Percentiles rank a stretch among this genome's conserved stretches.
phyloP scores from a whole-genome alignment of 2,888 invertebrate genomes.

The Glaucopsyche alexis region DNA sequence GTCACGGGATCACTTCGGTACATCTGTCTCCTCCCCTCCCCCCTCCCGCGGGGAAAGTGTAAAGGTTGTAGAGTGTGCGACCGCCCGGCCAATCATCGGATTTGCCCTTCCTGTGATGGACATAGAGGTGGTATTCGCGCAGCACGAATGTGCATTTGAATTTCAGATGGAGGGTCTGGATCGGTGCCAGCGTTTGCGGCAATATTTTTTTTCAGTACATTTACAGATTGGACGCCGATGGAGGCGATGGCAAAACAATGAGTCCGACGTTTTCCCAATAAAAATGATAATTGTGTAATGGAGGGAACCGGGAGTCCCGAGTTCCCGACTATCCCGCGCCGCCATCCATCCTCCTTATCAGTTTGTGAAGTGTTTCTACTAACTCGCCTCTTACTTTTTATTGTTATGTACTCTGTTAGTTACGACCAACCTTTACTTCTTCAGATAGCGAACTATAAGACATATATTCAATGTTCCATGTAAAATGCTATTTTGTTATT shows the following conservation, averaged over 20 bases:
- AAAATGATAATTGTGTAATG: slow-evolving; percentile 33
- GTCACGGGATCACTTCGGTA: not conserved
- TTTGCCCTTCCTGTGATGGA: not conserved
- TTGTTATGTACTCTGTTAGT: not conserved
- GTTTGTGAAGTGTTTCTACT: slow-evolving; percentile 15
- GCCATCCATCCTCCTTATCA: not conserved
- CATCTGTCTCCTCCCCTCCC: not conserved
- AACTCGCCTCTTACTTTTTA: not conserved
- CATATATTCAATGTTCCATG: too few relatives aligned
- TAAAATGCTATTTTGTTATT: too few relatives aligned
- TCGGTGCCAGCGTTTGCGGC: slow-evolving; percentile 56
- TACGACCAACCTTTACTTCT: not conserved
- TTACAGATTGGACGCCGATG: slow-evolving; percentile 48
- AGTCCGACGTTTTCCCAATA: slow-evolving; percentile 26
- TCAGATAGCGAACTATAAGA: not conserved
- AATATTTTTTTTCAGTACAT: slow-evolving; percentile 67
- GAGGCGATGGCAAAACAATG: slow-evolving; percentile 25
- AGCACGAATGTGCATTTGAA: slow-evolving; percentile 51
- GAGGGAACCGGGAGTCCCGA: not conserved
- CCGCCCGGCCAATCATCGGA: slow-evolving; percentile 9
- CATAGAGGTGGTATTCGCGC: slow-evolving; percentile 18
- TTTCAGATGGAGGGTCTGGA: slow-evolving; percentile 51
- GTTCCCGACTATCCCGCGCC: not conserved
- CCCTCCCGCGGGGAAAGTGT: not conserved
- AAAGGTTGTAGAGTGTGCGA: not conserved